Base-by-base conservation (phyloP, 1,140 invertebrate genomes). In the Megalopta genalis region DNA sequence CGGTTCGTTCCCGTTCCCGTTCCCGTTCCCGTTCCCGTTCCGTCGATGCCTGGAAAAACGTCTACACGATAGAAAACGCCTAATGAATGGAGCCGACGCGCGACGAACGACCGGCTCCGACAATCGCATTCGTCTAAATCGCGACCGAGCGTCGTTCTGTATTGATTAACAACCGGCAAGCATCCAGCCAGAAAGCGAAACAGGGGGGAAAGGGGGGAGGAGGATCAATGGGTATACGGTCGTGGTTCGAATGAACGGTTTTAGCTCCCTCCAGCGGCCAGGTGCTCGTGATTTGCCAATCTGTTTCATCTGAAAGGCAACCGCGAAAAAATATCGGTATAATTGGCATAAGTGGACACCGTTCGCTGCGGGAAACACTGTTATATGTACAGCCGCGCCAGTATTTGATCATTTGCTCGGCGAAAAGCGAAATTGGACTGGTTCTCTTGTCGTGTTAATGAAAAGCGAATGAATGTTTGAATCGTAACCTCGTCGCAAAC, bases 121-220 rank as follows among this genome's bases (percentile, higher is more conserved):
- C 54, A 77, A 77, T 60, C 27, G 21, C 54, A 39, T 23, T 62
- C 46, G 39, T 77, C 66, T 59, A 77, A 77, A 77, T 78, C 72
- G 69, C 68, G 49, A 78, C 60, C 76, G 39, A 78, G 49, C 14
- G 49, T 59, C 46, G 75, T 77, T 77, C 25, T 62, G 68, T 64
- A 78, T 78, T 65, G 76, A 78, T 78, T 72, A 78, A 78, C 68
- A 32, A 59, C 21, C 14, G 76, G 49, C 27, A 72, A 72, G 60
- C 75, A 77, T 63, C 75, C 59, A 64, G 39, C 76, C 46, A 37
- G 76, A 72, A 78, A 78, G 12, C 32, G 21, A 60, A 64, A 64
- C 60, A 54, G 12, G 32, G 60, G 59, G 60, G n/a, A n/a, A n/a
- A n/a, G n/a, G 12, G 46, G 60, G 42, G 60, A 32, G 32, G 32